Conservation (phyloP, 2,113 vertebrate genomes). For the Poecile atricapillus region DNA sequence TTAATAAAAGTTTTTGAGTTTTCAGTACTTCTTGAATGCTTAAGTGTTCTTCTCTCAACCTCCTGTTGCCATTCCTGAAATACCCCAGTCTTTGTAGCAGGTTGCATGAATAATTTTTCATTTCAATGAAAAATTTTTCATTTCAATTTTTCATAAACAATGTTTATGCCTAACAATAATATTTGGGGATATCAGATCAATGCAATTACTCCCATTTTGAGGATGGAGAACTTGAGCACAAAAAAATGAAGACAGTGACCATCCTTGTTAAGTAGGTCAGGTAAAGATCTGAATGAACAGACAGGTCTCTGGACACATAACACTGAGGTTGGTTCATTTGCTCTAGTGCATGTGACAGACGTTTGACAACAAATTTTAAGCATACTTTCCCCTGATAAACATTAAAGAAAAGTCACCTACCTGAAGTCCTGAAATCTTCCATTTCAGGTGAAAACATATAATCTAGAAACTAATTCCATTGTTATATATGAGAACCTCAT, state of each 20-base stretch:
- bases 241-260: fast-evolving
- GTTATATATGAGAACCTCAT: background rate
- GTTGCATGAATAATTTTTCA: background rate
- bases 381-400: background rate
- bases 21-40: background rate
- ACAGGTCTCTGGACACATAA: background rate
- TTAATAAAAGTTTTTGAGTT: background rate
- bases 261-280: background rate
- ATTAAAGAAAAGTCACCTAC: background rate
- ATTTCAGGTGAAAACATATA: background rate
- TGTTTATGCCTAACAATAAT: background rate
- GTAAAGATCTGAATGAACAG: background rate
- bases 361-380: background rate
- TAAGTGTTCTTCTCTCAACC: background rate
- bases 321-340: background rate
- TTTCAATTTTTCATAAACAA: too few species aligned
- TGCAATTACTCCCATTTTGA: background rate
- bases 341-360: background rate
- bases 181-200: background rate
- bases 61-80: background rate
- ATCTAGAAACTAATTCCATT: background rate
- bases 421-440: background rate
- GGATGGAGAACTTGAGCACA: background rate
- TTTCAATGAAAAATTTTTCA: too few species aligned
- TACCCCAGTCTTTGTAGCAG: background rate